phyloP scores from a whole-genome alignment of 2,113 vertebrate species.

The Rissa tridactyla region DNA sequence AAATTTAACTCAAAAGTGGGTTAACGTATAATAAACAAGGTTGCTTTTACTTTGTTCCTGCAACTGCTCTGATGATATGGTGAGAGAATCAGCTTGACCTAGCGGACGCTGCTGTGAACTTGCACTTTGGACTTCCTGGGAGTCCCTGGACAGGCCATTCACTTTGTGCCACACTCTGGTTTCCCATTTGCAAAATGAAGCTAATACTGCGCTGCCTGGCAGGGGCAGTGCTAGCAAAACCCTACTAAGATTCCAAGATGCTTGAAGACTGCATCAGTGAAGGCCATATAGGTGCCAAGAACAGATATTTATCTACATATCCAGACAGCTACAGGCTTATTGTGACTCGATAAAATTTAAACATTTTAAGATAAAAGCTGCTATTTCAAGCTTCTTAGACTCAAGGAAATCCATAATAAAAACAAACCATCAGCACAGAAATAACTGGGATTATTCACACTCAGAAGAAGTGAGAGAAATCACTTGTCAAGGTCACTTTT shows the following conservation, averaged over 20 bases:
- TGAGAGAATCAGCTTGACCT: background rate
- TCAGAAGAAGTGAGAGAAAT: conserved; percentile 6
- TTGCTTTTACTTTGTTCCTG: background rate
- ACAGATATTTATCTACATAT: background rate
- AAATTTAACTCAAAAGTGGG: background rate
- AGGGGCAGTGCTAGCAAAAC: background rate
- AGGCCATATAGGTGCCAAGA: background rate
- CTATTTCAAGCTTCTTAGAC: conserved; percentile 22
- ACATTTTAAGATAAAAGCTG: conserved; percentile 32
- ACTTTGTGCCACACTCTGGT: background rate
- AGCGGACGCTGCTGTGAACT: background rate
- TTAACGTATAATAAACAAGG: background rate
- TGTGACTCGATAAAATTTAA: conserved; percentile 19
- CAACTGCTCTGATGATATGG: background rate
- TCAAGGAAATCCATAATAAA: conserved; percentile 38
- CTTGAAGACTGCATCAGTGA: background rate
- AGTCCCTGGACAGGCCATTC: background rate
- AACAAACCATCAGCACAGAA: conserved; percentile 29
- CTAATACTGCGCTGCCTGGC: background rate
- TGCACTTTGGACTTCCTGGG: background rate
- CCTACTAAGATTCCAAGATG: background rate
- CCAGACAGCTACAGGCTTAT: background rate
- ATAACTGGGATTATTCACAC: conserved; percentile 44
- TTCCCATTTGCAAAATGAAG: background rate
- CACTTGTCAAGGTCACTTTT: conserved; percentile 26